Evolutionary conservation across 2,113 vertebrate genomes (phyloP), one percentile per base, ranked within the genome.

Genomic region (Heteronetta atricapilla): DNA sequence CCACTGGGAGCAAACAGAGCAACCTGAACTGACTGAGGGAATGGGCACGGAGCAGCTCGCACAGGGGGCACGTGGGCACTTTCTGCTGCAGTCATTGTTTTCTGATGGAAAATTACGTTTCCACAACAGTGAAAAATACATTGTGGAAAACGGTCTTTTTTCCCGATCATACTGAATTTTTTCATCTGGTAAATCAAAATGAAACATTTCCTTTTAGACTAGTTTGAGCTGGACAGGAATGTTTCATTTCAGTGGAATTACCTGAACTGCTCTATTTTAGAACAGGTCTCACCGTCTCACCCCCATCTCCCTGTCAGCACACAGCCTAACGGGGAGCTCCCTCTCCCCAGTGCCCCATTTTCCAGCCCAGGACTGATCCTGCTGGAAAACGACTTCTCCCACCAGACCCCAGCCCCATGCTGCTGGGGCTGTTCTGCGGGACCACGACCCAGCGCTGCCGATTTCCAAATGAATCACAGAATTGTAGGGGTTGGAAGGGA

Each of bases 1-100:
- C 89, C 85, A 59, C 75, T 78, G 88, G 94, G 88, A 68, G 42
- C 75, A 92, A 86, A 78, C 89, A 38, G 89, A 88, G 67, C 5
- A 0, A 38, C 38, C 3, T 52, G 93, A 95, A 67, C 88, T 18
- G 42, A 44, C 16, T 8, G 94, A 93, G 95, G 79, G 56, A 42
- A 89, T 36, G 78, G 23, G 31, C 17, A 60, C 90, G 34, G 66
- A n/a, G 40, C 80, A 86, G 85, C 55, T 81, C 80, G 38, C 56
- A 75, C 36, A 42, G 72, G 79, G 66, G 78, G 12, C 38, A 67
- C 56, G 17, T 44, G 14, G 64, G 79, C 88, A 81, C 19, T 75
- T 88, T 64, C 38, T 19, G 13, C 38, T 48, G 21, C 15, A 56
- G 19, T 14, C 40, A 4, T 40, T 55, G 56, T 63, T 38, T 90